Evolutionary conservation across 1,140 invertebrate genomes (phyloP).

Genomic region (Drosophila repletoides): DNA sequence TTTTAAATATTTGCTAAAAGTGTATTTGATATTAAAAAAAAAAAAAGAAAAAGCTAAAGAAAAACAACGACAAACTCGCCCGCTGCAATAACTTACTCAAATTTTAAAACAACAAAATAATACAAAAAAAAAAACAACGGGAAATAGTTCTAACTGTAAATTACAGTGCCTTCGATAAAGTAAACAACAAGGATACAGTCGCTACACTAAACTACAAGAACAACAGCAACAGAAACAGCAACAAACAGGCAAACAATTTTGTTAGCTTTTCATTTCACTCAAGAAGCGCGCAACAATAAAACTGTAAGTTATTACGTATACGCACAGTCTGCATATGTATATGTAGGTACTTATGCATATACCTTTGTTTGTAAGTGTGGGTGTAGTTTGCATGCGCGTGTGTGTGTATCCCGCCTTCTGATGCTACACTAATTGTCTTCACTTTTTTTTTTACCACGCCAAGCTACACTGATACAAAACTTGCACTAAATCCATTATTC

Average conservation of each 20-base stretch:
- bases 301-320: constrained; percentile 70
- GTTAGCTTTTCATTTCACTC: constrained; percentile 26
- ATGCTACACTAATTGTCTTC: constrained; percentile 57
- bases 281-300: constrained; percentile 42
- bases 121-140: constrained; percentile 18
- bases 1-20: constrained; percentile 64
- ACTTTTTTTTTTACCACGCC: constrained; percentile 26
- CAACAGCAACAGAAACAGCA: constrained; percentile 15
- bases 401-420: constrained; percentile 35
- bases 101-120: neutral
- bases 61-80: constrained; percentile 21
- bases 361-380: neutral
- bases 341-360: neutral
- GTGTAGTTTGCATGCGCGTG: neutral
- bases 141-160: constrained; percentile 69
- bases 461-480: constrained; percentile 29
- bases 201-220: constrained; percentile 22
- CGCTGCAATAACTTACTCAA: constrained; percentile 30
- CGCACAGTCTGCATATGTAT: constrained; percentile 1
- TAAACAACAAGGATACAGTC: constrained; percentile 44
- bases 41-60: constrained; percentile 3
- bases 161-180: constrained; percentile 69
- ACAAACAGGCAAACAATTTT: constrained; percentile 24
- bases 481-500: constrained; percentile 48
- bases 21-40: constrained; percentile 56